Percentiles rank a stretch among this genome's conserved stretches.
These are phyloP conservation scores for Luperina testacea DNA, from an alignment of 2,888 invertebrate species.

Conservation along the genomic window DNA sequence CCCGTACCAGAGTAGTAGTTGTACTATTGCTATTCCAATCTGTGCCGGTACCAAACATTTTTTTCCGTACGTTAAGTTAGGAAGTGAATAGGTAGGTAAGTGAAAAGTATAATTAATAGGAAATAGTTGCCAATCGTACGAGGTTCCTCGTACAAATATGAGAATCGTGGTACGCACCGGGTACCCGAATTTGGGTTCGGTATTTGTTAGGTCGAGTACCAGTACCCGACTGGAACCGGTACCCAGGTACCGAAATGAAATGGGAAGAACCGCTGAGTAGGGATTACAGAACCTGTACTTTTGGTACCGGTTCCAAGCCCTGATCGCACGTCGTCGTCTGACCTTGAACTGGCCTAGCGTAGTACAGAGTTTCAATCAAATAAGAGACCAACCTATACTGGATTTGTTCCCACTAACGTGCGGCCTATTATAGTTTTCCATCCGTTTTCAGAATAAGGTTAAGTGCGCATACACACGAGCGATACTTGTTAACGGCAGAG, in stretches of 20 bases:
- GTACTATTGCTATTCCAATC: background rate
- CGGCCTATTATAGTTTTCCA: background rate
- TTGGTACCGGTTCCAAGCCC: too few species aligned
- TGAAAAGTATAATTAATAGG: background rate
- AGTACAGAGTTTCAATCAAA: background rate
- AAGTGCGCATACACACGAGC: too few species aligned
- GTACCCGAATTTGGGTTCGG: too few species aligned
- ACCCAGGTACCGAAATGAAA: too few species aligned
- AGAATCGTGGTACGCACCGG: background rate
- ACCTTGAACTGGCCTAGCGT: background rate
- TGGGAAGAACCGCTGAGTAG: too few species aligned
- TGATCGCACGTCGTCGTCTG: background rate
- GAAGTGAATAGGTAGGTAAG: background rate
- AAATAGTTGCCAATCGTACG: background rate
- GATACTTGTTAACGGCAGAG: too few species aligned
- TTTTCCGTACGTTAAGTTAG: background rate
- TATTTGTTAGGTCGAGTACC: too few species aligned
- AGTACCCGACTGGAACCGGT: too few species aligned
- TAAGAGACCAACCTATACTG: background rate
- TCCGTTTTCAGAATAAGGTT: background rate
- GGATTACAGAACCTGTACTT: too few species aligned
- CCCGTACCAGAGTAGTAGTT: background rate
- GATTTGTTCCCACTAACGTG: background rate
- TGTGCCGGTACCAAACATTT: background rate
- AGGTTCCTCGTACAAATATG: background rate